phyloP scores from a whole-genome alignment of 2,888 invertebrate genomes.

The Ditylenchus weischeri region DNA sequence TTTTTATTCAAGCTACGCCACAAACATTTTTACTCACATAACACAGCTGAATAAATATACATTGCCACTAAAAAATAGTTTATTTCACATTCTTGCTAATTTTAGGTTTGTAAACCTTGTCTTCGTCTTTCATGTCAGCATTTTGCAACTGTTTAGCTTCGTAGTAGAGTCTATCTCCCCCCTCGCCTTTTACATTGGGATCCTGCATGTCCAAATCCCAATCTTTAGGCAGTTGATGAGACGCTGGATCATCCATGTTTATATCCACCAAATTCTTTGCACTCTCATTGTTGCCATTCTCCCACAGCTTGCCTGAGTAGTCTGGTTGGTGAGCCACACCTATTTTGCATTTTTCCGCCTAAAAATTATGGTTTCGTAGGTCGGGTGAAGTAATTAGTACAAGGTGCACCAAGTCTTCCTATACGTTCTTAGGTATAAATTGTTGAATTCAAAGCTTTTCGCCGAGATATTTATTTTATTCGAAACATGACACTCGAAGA shows the following conservation, averaged over 20 bases:
- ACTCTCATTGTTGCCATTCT: neutral
- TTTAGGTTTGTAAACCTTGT: neutral
- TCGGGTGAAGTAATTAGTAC: no score
- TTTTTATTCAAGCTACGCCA: no score
- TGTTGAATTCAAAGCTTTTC: no score
- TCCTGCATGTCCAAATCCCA: neutral
- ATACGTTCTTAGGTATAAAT: no score
- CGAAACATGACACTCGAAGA: no score
- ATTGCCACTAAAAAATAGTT: neutral
- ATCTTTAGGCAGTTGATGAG: neutral
- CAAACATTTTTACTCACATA: no score
- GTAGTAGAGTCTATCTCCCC: conserved; percentile 1
- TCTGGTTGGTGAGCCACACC: neutral
- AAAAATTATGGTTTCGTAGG: no score
- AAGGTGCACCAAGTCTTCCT: no score
- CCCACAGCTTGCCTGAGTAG: conserved; percentile 8
- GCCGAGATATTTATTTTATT: no score
- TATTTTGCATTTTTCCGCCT: no score
- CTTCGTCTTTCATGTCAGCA: neutral
- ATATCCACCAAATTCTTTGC: neutral
- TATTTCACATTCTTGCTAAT: neutral
- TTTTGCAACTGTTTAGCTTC: neutral
- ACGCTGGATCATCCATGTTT: neutral
- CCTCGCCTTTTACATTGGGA: conserved; percentile 2
- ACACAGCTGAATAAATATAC: no score